A percentile compares a stretch with the other conserved stretches of the same genome.
These are phyloP conservation scores for Heterodera schachtii DNA, from an alignment of 1,140 invertebrate genomes.

Conservation along the genomic window DNA sequence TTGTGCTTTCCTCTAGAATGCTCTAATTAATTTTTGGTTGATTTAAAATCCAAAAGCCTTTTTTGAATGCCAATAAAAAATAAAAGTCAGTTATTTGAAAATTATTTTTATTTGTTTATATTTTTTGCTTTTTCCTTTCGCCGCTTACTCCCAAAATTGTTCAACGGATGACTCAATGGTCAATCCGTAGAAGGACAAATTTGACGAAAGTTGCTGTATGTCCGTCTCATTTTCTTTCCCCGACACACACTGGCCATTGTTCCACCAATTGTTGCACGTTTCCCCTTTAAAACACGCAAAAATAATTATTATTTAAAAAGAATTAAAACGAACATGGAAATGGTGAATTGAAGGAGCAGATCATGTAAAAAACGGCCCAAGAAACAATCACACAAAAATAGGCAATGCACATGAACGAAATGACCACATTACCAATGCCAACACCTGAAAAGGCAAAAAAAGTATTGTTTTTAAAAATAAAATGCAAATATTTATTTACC, in stretches of 20 bases:
- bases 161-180: conserved; percentile 59
- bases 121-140: too few species aligned
- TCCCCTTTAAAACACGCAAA: conserved; percentile 68
- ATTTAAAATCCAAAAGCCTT: too few species aligned
- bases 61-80: too few species aligned
- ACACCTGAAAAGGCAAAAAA: conserved; percentile 43
- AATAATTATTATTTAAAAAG: not conserved
- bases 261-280: conserved; percentile 80
- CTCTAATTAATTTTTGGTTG: too few species aligned
- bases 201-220: conserved; percentile 34
- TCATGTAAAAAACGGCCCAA: conserved; percentile 89
- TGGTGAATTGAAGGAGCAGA: conserved; percentile 81
- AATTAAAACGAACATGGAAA: conserved; percentile 74
- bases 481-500: too few species aligned
- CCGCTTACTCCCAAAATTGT: conserved; percentile 63
- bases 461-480: too few species aligned
- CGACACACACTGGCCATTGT: conserved; percentile 47
- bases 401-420: conserved; percentile 70
- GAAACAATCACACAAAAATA: conserved; percentile 94
- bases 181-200: conserved; percentile 29
- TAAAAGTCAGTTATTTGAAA: too few species aligned
- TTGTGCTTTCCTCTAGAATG: too few species aligned
- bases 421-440: conserved; percentile 65
- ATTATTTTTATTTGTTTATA: too few species aligned
- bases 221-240: conserved; percentile 50